Conservation (phyloP, 2,113 vertebrate species). For the Entomyzon cyanotis region DNA sequence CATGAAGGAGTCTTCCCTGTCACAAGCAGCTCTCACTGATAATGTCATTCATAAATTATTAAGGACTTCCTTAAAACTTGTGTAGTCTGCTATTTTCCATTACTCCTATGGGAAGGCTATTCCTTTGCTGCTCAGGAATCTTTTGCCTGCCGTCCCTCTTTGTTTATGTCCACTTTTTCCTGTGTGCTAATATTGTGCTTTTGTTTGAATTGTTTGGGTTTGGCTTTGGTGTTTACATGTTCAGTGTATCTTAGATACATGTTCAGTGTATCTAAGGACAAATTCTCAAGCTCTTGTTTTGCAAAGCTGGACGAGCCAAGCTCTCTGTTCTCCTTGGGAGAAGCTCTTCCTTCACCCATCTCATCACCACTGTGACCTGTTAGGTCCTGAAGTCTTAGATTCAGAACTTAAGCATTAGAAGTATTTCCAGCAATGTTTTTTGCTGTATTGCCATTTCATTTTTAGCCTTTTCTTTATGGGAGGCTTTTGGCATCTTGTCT, state of each 20-base stretch:
- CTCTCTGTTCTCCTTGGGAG: not conserved
- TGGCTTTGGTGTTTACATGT: not conserved
- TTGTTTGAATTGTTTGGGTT: not conserved
- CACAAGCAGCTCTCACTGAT: not conserved
- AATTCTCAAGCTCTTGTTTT: not conserved
- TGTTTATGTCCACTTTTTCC: not conserved
- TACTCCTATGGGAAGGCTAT: not conserved
- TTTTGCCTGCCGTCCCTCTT: accelerated
- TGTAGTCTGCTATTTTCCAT: not conserved
- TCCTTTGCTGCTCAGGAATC: not conserved
- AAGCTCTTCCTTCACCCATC: not conserved
- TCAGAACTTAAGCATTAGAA: not conserved
- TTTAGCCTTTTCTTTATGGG: not conserved
- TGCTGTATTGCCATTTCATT: not conserved
- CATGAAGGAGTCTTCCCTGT: not conserved
- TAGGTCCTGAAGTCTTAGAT: not conserved
- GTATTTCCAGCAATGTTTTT: not conserved
- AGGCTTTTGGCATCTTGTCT: not conserved
- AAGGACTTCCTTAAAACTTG: not conserved
- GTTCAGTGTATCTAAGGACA: not conserved
- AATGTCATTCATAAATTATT: not conserved
- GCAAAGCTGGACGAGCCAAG: not conserved
- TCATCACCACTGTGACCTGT: not conserved
- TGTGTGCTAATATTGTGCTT: not conserved
- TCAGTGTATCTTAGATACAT: not conserved